Percentiles rank a stretch among this genome's conserved stretches.
Conservation (phyloP, 2,113 vertebrate genomes). For the Rhinopomastus cyanomelas region DNA sequence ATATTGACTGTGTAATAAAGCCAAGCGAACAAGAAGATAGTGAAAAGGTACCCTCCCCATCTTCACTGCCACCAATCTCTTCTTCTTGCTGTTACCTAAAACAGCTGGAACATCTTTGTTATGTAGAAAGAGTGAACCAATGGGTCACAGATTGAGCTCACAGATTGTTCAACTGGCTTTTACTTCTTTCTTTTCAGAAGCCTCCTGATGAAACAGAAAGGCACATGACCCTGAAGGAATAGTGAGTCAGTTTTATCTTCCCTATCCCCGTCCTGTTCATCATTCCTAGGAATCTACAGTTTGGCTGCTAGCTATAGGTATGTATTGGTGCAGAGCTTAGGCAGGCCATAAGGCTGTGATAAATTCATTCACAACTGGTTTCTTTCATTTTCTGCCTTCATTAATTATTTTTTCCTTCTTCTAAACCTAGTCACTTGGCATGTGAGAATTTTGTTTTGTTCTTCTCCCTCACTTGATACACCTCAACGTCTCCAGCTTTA, state of each 20-base stretch:
- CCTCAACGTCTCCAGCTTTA: background rate
- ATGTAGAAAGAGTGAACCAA: background rate
- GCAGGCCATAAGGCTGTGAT: background rate
- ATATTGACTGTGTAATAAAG: background rate
- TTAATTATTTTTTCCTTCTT: background rate
- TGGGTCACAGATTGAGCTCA: fast-evolving
- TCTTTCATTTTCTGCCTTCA: background rate
- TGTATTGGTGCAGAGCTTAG: background rate
- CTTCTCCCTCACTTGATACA: background rate
- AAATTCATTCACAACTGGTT: background rate
- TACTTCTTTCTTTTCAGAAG: background rate
- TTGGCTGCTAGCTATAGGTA: background rate
- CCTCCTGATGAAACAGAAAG: background rate
- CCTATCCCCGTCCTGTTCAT: background rate
- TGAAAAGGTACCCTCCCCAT: background rate
- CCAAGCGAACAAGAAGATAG: background rate
- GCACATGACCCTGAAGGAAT: background rate
- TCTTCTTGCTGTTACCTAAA: background rate
- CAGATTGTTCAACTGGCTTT: background rate
- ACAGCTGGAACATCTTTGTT: background rate
- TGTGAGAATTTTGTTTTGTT: background rate
- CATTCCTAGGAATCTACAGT: background rate
- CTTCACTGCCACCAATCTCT: background rate
- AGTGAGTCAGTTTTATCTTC: background rate
- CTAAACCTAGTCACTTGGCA: background rate